Base-by-base conservation (phyloP, 2,797 vertebrate genomes). In the Onychomys torridus region DNA sequence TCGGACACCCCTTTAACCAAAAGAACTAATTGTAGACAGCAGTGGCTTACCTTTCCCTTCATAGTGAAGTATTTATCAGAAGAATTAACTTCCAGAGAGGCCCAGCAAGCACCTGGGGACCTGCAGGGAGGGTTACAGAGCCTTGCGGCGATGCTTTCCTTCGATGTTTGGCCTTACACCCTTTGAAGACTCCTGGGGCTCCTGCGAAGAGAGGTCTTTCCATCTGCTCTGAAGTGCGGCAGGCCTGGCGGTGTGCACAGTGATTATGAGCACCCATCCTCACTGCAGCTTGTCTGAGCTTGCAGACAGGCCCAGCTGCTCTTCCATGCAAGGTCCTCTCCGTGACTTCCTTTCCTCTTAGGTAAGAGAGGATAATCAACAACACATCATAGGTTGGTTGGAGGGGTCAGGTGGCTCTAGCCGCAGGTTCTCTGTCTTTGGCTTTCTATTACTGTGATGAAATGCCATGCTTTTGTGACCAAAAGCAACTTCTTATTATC, bases 201-300 rank as follows among this genome's bases (percentile, higher is more conserved):
- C 78, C 37, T 11, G 19, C 63, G 52, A 52, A n/a, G 37, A n/a
- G 67, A 25, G 21, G 52, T 9, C 34, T 13, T 49, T 13, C 21
- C 0, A 1, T 49, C 7, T 0, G 2, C 25, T 32, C 16, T 13
- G 89, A 67, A 55, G 76, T 40, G 23, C 9, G 34, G 43, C 34
- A 37, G 69, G 29, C 19, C 34, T 6, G 2, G 75, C 32, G 29
- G 75, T 8, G 0, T 12, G n/a, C 12, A 12, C 29, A 4, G 29
- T 17, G 65, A n/a, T 9, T 34, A 25, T 27, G 76, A 32, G 69
- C 21, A 0, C 10, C 13, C 0, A 0, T 23, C 61, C 32, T 67
- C 49, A 25, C 46, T n/a, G 40, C 5, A n/a, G 88, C 88, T 10
- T 43, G 16, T n/a, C 16, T 65, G 37, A 7, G 34, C 27, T 12